Conservation (phyloP, 2,888 invertebrate species). For the Lathronympha strigana region DNA sequence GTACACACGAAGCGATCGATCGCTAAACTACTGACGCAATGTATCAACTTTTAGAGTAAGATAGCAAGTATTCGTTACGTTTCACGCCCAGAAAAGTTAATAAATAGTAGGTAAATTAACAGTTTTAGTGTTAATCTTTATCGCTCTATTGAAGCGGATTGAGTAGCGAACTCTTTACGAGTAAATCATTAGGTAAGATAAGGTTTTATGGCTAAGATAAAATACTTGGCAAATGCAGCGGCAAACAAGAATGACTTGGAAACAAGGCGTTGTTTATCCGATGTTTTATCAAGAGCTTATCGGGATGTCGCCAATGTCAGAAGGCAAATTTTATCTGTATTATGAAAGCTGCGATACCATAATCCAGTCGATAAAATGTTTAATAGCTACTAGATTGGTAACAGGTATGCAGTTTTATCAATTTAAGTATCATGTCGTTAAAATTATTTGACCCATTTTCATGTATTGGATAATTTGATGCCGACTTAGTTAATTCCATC, state of each 20-base stretch:
- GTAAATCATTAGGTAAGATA: constrained; percentile 1
- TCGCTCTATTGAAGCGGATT: neutral
- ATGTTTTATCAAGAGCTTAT: constrained; percentile 3
- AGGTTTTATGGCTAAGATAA: neutral
- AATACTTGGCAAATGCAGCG: neutral
- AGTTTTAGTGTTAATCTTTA: neutral
- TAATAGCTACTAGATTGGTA: neutral
- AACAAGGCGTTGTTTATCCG: neutral
- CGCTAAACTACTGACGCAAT: neutral
- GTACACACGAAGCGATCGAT: neutral
- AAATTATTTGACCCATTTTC: no score
- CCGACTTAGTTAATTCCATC: no score
- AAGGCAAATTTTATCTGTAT: neutral
- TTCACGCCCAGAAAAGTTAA: neutral
- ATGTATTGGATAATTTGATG: no score
- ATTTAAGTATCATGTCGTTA: no score
- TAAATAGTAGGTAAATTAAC: neutral
- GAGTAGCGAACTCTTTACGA: neutral
- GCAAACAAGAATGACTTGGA: neutral
- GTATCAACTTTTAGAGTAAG: no score
- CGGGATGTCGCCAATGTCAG: constrained; percentile 3
- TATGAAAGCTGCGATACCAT: neutral
- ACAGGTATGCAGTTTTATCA: neutral
- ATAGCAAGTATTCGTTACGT: no score
- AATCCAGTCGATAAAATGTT: constrained; percentile 12